Evolutionary conservation across 2,113 vertebrate genomes (phyloP).

Genomic region (Gyps fulvus): DNA sequence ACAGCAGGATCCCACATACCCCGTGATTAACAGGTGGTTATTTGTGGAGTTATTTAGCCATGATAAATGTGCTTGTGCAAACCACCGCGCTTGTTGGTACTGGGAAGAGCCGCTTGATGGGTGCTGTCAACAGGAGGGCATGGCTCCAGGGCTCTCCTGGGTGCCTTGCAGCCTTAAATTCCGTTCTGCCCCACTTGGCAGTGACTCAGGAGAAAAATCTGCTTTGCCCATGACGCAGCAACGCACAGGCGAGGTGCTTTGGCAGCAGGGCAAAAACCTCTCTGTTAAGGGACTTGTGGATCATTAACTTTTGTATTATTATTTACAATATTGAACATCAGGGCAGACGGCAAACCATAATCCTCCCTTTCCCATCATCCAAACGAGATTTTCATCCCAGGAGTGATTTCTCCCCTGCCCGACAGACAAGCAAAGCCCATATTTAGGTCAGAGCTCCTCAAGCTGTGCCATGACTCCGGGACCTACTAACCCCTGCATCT

Average conservation of each 20-base stretch:
- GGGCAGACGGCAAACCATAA: background rate
- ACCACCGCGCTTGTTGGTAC: fast-evolving
- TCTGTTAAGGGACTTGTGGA: background rate
- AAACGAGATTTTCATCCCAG: background rate
- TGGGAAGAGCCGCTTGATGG: background rate
- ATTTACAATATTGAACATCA: background rate
- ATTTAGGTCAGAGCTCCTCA: background rate
- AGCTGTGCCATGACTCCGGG: fast-evolving
- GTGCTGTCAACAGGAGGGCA: background rate
- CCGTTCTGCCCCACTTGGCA: constrained; percentile 6
- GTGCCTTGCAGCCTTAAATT: background rate
- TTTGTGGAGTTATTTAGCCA: background rate
- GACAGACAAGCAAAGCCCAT: background rate
- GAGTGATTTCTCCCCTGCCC: background rate
- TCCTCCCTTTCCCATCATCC: background rate
- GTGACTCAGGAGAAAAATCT: background rate
- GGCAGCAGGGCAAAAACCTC: background rate
- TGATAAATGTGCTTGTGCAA: background rate
- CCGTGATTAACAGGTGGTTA: background rate
- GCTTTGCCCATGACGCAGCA: fast-evolving
- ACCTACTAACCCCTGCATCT: background rate
- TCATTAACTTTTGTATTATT: background rate
- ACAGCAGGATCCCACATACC: background rate
- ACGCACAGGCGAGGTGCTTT: background rate
- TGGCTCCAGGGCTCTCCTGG: fast-evolving